Percentiles rank a stretch among this genome's conserved stretches.
Conservation (phyloP, 2,888 invertebrate genomes). For the Lutraria lutraria region DNA sequence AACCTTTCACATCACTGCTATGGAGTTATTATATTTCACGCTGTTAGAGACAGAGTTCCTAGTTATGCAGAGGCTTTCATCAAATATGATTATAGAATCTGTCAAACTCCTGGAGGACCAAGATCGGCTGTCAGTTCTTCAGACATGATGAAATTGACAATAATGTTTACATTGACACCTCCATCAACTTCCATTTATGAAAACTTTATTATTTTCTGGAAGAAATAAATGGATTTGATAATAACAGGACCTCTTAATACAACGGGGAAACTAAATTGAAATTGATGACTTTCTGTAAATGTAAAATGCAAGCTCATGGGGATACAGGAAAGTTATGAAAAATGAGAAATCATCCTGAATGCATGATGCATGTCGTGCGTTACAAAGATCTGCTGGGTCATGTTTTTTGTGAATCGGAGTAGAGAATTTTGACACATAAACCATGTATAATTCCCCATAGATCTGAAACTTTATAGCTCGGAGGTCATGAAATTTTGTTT, state of each 20-base stretch:
- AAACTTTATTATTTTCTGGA: conserved; percentile 72
- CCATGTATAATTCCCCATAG: conserved; percentile 21
- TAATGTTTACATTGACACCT: conserved; percentile 69
- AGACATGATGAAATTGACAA: conserved; percentile 71
- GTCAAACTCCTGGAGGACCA: conserved; percentile 60
- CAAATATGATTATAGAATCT: conserved; percentile 65
- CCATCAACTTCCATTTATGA: conserved; percentile 70
- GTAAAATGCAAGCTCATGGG: conserved; percentile 51
- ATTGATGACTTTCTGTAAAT: conserved; percentile 69
- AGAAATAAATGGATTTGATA: conserved; percentile 70
- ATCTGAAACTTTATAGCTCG: conserved; percentile 25
- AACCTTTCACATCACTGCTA: conserved; percentile 66
- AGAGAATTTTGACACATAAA: conserved; percentile 58
- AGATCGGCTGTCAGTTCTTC: conserved; percentile 54
- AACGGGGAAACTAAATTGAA: conserved; percentile 66
- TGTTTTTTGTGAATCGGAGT: conserved; percentile 39
- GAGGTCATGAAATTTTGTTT: conserved; percentile 45
- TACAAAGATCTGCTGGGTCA: conserved; percentile 53
- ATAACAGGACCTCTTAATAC: conserved; percentile 62
- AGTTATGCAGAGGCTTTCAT: conserved; percentile 54
- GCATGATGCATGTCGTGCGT: conserved; percentile 62
- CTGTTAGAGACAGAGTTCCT: conserved; percentile 58
- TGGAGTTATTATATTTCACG: conserved; percentile 68
- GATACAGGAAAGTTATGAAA: conserved; percentile 61
- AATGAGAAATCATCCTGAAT: conserved; percentile 61